Conservation (phyloP, 2,797 vertebrate genomes). For the Sebastes melanostomus region DNA sequence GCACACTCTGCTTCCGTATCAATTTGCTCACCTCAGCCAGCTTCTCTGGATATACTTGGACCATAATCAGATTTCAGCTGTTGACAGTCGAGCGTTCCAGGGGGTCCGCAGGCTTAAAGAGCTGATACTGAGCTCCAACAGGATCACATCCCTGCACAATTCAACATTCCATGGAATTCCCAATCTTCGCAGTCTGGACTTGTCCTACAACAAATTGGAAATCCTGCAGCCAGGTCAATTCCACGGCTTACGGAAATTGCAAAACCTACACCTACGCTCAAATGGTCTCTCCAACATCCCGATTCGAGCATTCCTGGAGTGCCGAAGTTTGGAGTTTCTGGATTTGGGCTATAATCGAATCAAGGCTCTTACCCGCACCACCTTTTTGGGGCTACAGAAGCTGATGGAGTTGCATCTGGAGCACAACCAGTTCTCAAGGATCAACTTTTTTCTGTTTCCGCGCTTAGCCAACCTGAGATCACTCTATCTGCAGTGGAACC, state of each 20-base stretch:
- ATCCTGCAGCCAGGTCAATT: slow-evolving; percentile 93
- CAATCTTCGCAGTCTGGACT: slow-evolving; percentile 97
- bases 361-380: slow-evolving; percentile 93
- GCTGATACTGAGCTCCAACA: slow-evolving; percentile 97
- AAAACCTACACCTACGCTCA: slow-evolving; percentile 94
- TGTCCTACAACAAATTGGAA: slow-evolving; percentile 98
- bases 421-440: slow-evolving; percentile 98
- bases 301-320: slow-evolving; percentile 95
- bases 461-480: slow-evolving; percentile 95
- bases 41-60: slow-evolving; percentile 99
- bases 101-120: slow-evolving; percentile 97
- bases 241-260: slow-evolving; percentile 94
- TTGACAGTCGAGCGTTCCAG: slow-evolving; percentile 95
- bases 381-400: slow-evolving; percentile 93
- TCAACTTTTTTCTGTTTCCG: slow-evolving; percentile 99
- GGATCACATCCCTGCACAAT: slow-evolving; percentile 94
- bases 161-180: slow-evolving; percentile 95
- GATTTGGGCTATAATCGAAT: slow-evolving; percentile 98
- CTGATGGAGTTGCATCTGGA: slow-evolving; percentile 97
- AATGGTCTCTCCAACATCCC: slow-evolving; percentile 94
- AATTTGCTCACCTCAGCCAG: slow-evolving; percentile 97
- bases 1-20: slow-evolving; percentile 92
- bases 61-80: slow-evolving; percentile 94
- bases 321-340: slow-evolving; percentile 96
- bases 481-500: slow-evolving; percentile 97